phyloP scores from a whole-genome alignment of 2,113 vertebrate species.

The Neofelis nebulosa region DNA sequence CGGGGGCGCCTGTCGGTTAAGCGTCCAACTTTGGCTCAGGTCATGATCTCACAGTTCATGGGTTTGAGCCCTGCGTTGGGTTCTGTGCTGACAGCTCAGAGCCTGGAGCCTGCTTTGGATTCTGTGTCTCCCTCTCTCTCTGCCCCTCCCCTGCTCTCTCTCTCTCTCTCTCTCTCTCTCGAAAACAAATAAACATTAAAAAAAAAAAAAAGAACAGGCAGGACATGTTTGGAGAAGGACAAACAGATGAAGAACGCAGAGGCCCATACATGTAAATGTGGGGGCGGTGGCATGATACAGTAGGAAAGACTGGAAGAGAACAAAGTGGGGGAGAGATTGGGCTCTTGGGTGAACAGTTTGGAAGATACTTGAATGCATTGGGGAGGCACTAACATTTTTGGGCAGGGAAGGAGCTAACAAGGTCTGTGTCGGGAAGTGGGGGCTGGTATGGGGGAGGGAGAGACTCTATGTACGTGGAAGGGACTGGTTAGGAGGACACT shows the following conservation, averaged over 20 bases:
- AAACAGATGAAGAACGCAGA: not conserved
- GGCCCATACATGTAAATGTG: not conserved
- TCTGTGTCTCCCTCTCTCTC: no score
- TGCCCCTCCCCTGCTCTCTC: no score
- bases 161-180: no score
- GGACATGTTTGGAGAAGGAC: not conserved
- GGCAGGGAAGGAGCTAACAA: not conserved
- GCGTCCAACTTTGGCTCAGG: no score
- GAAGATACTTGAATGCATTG: not conserved
- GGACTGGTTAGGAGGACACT: not conserved
- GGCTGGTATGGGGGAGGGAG: not conserved
- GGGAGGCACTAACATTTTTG: not conserved
- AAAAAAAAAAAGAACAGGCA: not conserved
- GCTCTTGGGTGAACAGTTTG: not conserved
- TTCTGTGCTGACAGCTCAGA: no score
- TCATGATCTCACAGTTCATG: no score
- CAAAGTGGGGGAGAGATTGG: not conserved
- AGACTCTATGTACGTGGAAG: not conserved
- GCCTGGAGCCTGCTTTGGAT: no score
- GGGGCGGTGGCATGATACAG: not conserved
- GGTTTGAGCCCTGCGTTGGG: no score
- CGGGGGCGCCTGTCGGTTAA: no score
- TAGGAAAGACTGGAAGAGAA: not conserved
- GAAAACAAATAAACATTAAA: no score
- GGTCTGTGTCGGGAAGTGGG: not conserved